A percentile compares a stretch with the other conserved stretches of the same genome.
phyloP scores from a whole-genome alignment of 2,113 vertebrate genomes.

The Antigone vipio region DNA sequence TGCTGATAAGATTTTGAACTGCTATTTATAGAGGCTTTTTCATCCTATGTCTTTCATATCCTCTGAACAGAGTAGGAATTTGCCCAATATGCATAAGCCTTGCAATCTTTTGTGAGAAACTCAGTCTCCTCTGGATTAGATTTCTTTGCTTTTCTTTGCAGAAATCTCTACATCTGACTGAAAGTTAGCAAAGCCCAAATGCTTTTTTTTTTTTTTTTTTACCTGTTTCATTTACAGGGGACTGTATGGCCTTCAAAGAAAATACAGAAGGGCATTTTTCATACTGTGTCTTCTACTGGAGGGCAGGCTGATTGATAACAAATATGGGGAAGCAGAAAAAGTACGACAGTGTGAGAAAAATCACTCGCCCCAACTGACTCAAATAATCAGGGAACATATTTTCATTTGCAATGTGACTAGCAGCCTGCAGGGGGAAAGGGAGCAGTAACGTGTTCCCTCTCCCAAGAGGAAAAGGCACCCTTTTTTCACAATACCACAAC shows the following conservation, averaged over 20 bases:
- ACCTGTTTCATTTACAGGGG: not conserved
- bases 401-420: not conserved
- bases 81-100: not conserved
- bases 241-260: not conserved
- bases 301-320: not conserved
- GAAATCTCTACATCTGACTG: not conserved
- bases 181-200: not conserved
- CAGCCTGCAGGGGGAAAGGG: not conserved
- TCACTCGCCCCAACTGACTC: not conserved
- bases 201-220: not conserved
- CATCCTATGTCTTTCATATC: not conserved
- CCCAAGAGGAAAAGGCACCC: not conserved
- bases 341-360: not conserved
- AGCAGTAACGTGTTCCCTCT: not conserved
- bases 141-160: not conserved
- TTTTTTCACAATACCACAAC: not conserved
- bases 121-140: not conserved
- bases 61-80: not conserved
- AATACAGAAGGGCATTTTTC: not conserved
- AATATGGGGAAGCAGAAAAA: not conserved
- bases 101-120: not conserved
- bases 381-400: not conserved
- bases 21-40: not conserved
- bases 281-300: not conserved
- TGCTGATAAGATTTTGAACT: not conserved